These are phyloP conservation scores for Stictonetta naevosa DNA, from an alignment of 2,113 vertebrate genomes.

Conservation along the genomic window DNA sequence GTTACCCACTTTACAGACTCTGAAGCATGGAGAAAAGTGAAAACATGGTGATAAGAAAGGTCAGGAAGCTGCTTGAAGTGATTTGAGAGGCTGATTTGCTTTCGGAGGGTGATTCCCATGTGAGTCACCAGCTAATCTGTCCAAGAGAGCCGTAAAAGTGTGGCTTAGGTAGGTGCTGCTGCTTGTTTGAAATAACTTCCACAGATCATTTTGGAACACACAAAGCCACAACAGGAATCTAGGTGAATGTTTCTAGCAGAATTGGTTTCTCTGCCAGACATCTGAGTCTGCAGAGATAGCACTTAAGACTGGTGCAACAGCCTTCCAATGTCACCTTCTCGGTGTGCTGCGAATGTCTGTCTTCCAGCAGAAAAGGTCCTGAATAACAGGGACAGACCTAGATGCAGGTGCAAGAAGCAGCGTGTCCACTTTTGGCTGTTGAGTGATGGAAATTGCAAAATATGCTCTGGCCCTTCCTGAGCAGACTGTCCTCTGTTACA, in stretches of 20 bases:
- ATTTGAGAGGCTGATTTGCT: background rate
- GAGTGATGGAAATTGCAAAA: constrained; percentile 44
- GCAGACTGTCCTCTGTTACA: constrained; percentile 12
- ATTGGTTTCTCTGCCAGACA: background rate
- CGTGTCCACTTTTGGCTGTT: constrained; percentile 6
- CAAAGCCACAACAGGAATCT: background rate
- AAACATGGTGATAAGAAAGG: background rate
- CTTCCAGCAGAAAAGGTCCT: background rate
- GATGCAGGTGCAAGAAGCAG: background rate
- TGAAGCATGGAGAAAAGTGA: background rate
- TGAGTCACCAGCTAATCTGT: background rate
- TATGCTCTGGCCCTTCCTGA: background rate
- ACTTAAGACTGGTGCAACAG: background rate
- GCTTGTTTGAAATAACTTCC: background rate
- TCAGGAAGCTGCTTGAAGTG: background rate
- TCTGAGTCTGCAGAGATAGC: background rate
- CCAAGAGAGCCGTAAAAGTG: background rate
- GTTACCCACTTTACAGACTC: background rate
- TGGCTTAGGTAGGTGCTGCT: background rate
- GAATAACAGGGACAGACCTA: background rate
- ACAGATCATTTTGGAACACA: rapidly evolving
- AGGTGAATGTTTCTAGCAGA: background rate
- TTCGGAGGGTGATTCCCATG: background rate
- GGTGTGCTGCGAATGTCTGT: background rate
- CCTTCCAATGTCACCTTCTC: background rate